phyloP scores from a whole-genome alignment of 2,888 invertebrate species.

The Alitta virens region DNA sequence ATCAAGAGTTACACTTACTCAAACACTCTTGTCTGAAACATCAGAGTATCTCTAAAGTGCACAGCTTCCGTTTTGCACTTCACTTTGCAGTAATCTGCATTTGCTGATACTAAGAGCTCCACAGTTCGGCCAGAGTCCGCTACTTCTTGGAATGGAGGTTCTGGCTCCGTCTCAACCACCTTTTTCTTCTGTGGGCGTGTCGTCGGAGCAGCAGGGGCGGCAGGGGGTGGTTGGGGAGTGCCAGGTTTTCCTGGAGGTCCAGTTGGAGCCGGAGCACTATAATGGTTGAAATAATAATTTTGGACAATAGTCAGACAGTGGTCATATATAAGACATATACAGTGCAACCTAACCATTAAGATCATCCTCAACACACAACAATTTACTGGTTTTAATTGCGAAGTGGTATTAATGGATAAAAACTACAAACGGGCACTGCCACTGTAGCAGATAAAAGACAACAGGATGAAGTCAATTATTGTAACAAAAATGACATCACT shows the following conservation, averaged over 20 bases:
- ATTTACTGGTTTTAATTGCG: no score
- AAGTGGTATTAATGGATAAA: no score
- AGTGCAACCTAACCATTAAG: no score
- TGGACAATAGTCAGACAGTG: no score
- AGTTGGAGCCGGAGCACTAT: not conserved
- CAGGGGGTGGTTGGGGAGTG: not conserved
- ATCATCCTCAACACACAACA: no score
- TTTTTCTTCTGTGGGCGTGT: conserved; percentile 49
- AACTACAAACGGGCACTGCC: no score
- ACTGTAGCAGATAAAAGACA: no score
- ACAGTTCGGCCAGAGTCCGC: conserved; percentile 44
- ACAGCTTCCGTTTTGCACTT: conserved; percentile 48
- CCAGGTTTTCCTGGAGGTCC: not conserved
- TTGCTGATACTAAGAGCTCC: conserved; percentile 50
- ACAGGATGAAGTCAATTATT: no score
- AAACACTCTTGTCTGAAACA: conserved; percentile 56
- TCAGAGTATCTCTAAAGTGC: conserved; percentile 54
- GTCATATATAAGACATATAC: no score
- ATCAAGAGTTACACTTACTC: no score
- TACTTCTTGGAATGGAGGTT: conserved; percentile 49
- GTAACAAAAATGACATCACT: no score
- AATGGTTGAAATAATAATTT: no score
- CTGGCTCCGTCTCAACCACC: conserved; percentile 54
- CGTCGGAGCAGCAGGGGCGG: conserved; percentile 3
- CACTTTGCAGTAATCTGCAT: conserved; percentile 51